Evolutionary conservation across 2,113 vertebrate species (phyloP), one percentile per base, ranked within the genome.

Genomic region (Melanerpes aurifrons): DNA sequence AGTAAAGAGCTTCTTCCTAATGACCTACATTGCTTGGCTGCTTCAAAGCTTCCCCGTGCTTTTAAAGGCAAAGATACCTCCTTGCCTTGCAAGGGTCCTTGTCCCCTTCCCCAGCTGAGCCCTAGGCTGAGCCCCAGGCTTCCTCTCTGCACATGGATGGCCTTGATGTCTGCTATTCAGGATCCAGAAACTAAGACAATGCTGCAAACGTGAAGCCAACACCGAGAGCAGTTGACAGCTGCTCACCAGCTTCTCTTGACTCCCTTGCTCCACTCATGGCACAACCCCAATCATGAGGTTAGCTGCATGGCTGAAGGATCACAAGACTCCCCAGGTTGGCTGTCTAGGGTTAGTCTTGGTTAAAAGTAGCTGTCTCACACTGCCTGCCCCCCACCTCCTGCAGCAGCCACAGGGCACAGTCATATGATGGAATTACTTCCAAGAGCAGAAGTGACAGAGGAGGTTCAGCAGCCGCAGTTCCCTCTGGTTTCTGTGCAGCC

Each of bases 151-250:
- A 14, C 50, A 2, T 0, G 13, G 40, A 2, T 2, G 15, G 20
- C 0, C 56, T 26, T 57, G n/a, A 6, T 29, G 37, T 1, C 24
- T 7, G 50, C 53, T 9, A 3, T 1, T 0, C 1, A 18, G 9
- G 15, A 16, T 2, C 7, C 59, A 62, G 40, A 22, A 63, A 59
- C 10, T 18, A 4, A 56, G 24, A 12, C 70, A 48, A 37, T 32
- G 2, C 5, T 10, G 67, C 18, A 59, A 17, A 5, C 22, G 47
- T 10, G 18, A 4, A 56, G 24, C 12, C 70, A 48, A 32, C 40
- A 2, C 5, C 10, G 67, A 19, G 56, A 22, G 5, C 1, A 56
- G 74, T 7, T 75, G 79, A 54, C 16, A 48, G 82, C 67, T 28
- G 94, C 75, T 87, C 75, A 72, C 50, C 31, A 79, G 82, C 82